A percentile compares a stretch with the other conserved stretches of the same genome.
These are phyloP conservation scores for Calosoma granatense DNA, from an alignment of 1,140 invertebrate species.

Conservation along the genomic window DNA sequence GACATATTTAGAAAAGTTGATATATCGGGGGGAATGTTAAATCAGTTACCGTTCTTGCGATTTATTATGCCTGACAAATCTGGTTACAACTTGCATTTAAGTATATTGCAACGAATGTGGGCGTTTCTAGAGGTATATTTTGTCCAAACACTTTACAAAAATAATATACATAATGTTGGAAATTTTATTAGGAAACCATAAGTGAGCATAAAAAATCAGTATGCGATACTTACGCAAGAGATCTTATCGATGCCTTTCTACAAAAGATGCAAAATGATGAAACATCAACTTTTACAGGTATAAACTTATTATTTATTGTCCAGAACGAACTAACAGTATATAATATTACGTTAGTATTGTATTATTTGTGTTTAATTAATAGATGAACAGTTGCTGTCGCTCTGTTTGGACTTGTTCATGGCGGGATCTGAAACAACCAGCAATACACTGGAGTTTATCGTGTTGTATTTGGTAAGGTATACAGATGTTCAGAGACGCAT, in stretches of 20 bases:
- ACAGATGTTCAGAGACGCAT: constrained; percentile 53
- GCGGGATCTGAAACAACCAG: constrained; percentile 61
- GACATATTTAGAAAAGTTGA: constrained; percentile 48
- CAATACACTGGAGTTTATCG: constrained; percentile 48
- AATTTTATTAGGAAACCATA: constrained; percentile 40
- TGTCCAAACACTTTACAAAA: too few relatives aligned
- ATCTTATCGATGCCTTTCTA: constrained; percentile 62
- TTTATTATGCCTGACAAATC: constrained; percentile 45
- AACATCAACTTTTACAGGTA: constrained; percentile 22
- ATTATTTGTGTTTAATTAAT: constrained; percentile 21
- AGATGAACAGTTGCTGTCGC: constrained; percentile 52
- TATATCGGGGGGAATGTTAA: constrained; percentile 54
- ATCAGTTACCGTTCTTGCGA: constrained; percentile 52
- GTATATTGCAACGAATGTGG: constrained; percentile 34
- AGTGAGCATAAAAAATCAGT: constrained; percentile 44
- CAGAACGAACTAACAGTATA: not conserved
- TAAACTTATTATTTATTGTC: not conserved
- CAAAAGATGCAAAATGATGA: constrained; percentile 40
- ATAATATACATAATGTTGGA: too few relatives aligned
- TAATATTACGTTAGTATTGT: constrained; percentile 3
- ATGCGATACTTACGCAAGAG: constrained; percentile 40
- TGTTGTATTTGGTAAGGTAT: constrained; percentile 54
- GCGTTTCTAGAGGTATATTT: constrained; percentile 35
- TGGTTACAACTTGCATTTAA: constrained; percentile 44
- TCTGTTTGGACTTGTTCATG: constrained; percentile 59